Evolutionary conservation across 2,113 vertebrate species (phyloP), one percentile per base, ranked within the genome.

Genomic region (Albula glossodonta): DNA sequence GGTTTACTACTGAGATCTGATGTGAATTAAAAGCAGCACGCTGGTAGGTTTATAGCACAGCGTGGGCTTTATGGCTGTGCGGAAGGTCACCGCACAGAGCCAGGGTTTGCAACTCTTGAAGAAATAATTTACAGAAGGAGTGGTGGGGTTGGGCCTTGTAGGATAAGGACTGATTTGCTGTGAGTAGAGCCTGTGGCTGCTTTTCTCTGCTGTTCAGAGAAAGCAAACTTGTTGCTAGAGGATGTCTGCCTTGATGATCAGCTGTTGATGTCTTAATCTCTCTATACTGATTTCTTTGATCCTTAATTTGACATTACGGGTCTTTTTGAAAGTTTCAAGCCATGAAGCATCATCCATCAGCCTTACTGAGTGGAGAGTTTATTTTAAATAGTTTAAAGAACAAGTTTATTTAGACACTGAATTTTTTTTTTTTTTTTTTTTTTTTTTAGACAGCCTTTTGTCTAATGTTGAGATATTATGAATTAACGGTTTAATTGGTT

Each of bases 11-110:
- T 87, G 80, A 87, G 89, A 88, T 92, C 89, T 79, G 87, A 83
- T 86, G 89, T 89, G 90, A 94, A 92, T 92, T 88, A 91, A 92
- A 90, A 85, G 85, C 86, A 80, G 84, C 49, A 83, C 83, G 90
- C 91, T 92, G 80, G 77, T 88, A 88, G 92, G 89, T 87, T 88
- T 89, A 90, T 88, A 84, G 91, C 90, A 90, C 88, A 88, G 91
- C 60, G 89, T 91, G 90, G 83, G 87, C 94, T 93, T 92, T 90
- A 90, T 86, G 85, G 84, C 85, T 66, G 87, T 87, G 87, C 87
- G 88, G 92, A 94, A 94, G 92, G 92, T 95, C 93, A 93, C 7
- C 82, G 87, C 84, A 87, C 87, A 88, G 91, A 91, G 90, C 85
- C 79, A 85, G 85, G 88, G 82, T 85, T 88, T 90, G 86, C 86